Conservation (phyloP, 2,797 vertebrate genomes). For the Sus cebifrons region DNA sequence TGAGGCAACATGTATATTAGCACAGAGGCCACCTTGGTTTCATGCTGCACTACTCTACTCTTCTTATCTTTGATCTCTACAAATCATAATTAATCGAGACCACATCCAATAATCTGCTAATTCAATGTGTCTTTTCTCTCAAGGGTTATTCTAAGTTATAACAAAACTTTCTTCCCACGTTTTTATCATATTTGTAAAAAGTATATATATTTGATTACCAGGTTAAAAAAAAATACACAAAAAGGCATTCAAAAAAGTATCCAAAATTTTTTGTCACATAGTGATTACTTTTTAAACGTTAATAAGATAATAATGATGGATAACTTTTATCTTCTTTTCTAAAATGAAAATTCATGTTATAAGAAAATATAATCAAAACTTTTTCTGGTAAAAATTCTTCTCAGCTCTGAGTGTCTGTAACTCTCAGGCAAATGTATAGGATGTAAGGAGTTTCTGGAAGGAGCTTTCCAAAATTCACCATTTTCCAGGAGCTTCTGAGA, state of each 20-base stretch:
- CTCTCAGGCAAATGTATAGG: background rate
- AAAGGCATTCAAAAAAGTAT: background rate
- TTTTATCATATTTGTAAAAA: background rate
- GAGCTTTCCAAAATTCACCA: background rate
- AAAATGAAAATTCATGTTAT: background rate
- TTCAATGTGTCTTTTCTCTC: background rate
- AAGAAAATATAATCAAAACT: background rate
- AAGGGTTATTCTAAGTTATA: background rate
- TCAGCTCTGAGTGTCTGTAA: background rate
- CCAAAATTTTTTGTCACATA: background rate
- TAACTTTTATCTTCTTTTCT: background rate
- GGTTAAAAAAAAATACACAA: background rate
- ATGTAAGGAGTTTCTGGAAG: background rate
- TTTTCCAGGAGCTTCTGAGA: background rate
- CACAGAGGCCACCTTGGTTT: no score
- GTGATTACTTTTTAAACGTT: background rate
- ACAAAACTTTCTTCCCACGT: background rate
- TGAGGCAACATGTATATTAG: accelerated
- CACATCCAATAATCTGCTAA: background rate
- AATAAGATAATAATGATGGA: background rate
- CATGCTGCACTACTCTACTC: background rate
- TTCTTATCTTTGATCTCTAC: background rate
- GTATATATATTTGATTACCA: background rate
- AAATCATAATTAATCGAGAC: background rate
- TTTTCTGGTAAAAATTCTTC: background rate